Evolutionary conservation across 30 jellyfish, hydroid and myxozoan species (phyloP).

Genomic region (Turritopsis dohrnii): DNA sequence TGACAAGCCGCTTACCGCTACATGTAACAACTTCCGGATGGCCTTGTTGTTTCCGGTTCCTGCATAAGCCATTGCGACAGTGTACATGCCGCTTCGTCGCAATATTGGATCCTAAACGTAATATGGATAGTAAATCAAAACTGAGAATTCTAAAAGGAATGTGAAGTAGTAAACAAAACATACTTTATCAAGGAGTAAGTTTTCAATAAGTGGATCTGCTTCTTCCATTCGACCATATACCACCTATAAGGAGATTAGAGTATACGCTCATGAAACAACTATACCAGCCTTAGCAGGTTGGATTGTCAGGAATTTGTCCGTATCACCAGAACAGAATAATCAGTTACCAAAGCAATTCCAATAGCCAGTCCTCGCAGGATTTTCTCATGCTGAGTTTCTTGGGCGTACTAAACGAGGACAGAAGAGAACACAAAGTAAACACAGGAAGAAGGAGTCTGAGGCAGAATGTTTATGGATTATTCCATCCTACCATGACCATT

Average conservation of each 20-base stretch:
- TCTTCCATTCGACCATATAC: slow-evolving; percentile 98
- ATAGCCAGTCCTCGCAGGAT: slow-evolving; percentile 90
- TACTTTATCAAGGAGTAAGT: slow-evolving; percentile 72
- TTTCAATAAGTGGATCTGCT: slow-evolving; percentile 85
- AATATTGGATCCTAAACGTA: slow-evolving; percentile 87
- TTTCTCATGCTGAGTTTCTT: slow-evolving; percentile 95
- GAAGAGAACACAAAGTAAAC: not conserved
- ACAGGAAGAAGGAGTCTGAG: not conserved
- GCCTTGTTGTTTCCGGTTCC: slow-evolving; percentile 98
- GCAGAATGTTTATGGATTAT: not conserved
- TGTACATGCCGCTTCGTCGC: slow-evolving; percentile 97
- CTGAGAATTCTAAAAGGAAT: too few species aligned
- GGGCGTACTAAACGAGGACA: slow-evolving; percentile 53
- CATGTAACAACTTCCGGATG: slow-evolving; percentile 78
- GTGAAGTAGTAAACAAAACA: not conserved
- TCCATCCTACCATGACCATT: slow-evolving; percentile 78
- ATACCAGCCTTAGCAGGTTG: too few species aligned
- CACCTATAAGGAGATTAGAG: slow-evolving; percentile 32
- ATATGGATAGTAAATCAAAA: not conserved
- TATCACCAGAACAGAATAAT: not conserved
- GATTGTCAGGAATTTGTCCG: not conserved
- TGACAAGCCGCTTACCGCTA: slow-evolving; percentile 60
- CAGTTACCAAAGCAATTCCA: slow-evolving; percentile 93
- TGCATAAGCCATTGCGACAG: slow-evolving; percentile 96
- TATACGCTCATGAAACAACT: too few species aligned